These are phyloP conservation scores for Myotis pilosus DNA, from an alignment of 2,797 vertebrate species.

Conservation along the genomic window DNA sequence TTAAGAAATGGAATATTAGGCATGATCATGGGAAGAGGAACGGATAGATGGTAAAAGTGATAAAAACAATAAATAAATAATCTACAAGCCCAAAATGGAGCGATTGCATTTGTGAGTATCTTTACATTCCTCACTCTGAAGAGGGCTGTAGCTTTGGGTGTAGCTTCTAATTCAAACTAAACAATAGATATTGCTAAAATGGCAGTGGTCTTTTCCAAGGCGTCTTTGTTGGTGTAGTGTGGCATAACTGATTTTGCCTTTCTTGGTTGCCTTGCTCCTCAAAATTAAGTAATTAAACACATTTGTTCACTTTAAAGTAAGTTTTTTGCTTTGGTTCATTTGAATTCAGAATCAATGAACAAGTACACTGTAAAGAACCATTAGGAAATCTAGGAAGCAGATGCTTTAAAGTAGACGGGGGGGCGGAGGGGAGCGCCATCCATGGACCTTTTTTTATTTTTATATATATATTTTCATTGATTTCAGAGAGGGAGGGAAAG, in stretches of 20 bases:
- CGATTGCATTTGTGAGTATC: background rate
- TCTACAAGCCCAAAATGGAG: background rate
- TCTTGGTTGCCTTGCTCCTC: background rate
- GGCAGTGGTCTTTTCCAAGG: background rate
- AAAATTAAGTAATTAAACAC: background rate
- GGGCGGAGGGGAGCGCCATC: background rate
- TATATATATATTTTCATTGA: no score
- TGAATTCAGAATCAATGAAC: background rate
- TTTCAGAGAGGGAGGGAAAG: no score
- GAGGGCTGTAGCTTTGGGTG: background rate
- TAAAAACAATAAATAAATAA: background rate
- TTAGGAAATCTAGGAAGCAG: background rate
- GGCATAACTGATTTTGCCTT: background rate
- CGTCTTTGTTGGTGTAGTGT: background rate
- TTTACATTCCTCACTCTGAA: background rate
- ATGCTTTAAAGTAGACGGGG: background rate
- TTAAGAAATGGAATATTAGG: background rate
- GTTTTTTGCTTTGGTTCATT: background rate
- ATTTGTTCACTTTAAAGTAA: background rate
- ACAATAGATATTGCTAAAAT: constrained; percentile 1
- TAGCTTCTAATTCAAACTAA: constrained; percentile 27
- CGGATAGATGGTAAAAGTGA: background rate
- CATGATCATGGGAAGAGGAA: background rate
- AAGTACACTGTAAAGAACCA: background rate
- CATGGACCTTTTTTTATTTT: no score